Evolutionary conservation across 2,888 invertebrate species (phyloP).

Genomic region (Tipula confusa): DNA sequence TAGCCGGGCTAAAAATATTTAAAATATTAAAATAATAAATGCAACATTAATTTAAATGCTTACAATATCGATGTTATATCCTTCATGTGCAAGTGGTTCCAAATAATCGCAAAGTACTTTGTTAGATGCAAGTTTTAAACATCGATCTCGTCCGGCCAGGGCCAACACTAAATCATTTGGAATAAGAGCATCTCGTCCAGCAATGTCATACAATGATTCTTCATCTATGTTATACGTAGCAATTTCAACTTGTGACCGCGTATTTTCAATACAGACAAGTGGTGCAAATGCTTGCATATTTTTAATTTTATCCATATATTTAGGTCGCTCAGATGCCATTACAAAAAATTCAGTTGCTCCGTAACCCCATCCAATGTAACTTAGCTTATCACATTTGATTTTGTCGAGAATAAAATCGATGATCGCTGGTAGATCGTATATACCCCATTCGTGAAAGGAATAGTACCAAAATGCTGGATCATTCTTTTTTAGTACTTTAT

Average conservation of each 20-base stretch:
- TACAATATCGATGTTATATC: neutral
- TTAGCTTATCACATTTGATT: neutral
- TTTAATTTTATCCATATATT: neutral
- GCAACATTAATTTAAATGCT: neutral
- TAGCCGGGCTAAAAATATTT: neutral
- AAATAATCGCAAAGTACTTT: neutral
- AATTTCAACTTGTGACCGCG: neutral
- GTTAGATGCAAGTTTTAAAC: neutral
- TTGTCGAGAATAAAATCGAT: neutral
- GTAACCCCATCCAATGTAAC: neutral
- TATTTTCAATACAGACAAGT: neutral
- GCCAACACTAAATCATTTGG: neutral
- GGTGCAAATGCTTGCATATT: neutral
- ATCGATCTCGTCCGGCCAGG: neutral
- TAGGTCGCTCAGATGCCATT: neutral
- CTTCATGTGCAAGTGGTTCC: neutral
- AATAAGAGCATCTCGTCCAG: neutral
- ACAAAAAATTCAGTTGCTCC: neutral
- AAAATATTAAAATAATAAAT: neutral
- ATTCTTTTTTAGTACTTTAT: neutral
- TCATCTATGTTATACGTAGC: neutral
- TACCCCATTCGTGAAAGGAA: neutral
- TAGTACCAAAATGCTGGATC: neutral
- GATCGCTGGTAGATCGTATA: neutral
- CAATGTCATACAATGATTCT: neutral